These are phyloP conservation scores for Aplodontia rufa DNA, from an alignment of 2,113 vertebrate species.

Conservation along the genomic window DNA sequence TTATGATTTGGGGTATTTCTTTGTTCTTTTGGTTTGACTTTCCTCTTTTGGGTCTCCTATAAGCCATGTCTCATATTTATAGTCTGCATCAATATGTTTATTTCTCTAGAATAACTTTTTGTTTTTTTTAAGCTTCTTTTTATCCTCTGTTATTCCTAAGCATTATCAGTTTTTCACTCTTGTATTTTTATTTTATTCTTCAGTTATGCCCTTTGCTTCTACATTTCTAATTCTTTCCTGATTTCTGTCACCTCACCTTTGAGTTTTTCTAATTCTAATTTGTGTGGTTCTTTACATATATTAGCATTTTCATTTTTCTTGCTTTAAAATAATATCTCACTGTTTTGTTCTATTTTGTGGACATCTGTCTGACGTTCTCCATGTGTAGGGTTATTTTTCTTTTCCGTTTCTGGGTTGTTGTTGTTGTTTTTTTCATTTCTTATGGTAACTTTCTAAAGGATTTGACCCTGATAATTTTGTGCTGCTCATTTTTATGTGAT, in stretches of 20 bases:
- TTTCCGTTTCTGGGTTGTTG: not conserved
- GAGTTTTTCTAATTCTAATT: not conserved
- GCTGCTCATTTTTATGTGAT: not conserved
- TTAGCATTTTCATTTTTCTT: not conserved
- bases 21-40: conserved; percentile 2
- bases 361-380: not conserved
- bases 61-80: not conserved
- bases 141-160: not conserved
- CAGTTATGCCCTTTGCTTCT: not conserved
- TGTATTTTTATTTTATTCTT: not conserved
- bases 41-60: not conserved
- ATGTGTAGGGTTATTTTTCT: not conserved
- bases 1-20: not conserved
- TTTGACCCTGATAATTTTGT: not conserved
- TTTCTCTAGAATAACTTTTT: conserved; percentile 24
- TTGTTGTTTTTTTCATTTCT: no score
- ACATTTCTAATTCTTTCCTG: conserved; percentile 8
- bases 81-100: not conserved
- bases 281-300: not conserved
- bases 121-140: not conserved
- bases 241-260: not conserved
- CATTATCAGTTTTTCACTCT: not conserved
- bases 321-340: conserved; percentile 27
- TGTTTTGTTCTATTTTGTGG: not conserved
- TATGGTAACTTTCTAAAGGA: not conserved